Evolutionary conservation across 2,113 vertebrate genomes (phyloP).

Genomic region (Pipa parva): DNA sequence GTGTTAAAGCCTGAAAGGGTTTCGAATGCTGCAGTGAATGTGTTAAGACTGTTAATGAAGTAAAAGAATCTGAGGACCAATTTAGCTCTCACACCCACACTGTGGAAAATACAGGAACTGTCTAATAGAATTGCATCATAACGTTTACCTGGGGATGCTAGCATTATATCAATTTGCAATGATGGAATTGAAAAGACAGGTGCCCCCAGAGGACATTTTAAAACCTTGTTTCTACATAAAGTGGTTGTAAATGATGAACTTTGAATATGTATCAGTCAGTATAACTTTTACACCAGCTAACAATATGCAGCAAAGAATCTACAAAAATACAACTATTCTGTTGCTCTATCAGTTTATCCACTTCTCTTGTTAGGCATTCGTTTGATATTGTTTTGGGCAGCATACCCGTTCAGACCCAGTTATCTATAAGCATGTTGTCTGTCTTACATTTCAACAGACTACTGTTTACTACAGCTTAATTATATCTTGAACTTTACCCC

Average conservation of each 20-base stretch:
- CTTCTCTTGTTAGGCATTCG: no score
- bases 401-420: no score
- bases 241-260: slow-evolving; percentile 58
- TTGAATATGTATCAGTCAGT: slow-evolving; percentile 56
- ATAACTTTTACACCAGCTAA: no score
- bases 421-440: no score
- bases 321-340: no score
- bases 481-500: no score
- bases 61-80: slow-evolving; percentile 68
- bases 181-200: slow-evolving; percentile 67
- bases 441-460: no score
- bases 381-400: no score
- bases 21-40: slow-evolving; percentile 65
- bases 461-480: no score
- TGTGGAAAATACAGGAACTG: slow-evolving; percentile 65
- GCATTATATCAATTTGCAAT: slow-evolving; percentile 60
- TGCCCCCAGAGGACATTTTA: slow-evolving; percentile 66
- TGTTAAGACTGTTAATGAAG: slow-evolving; percentile 78
- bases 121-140: slow-evolving; percentile 69
- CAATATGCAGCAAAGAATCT: no score
- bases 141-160: slow-evolving; percentile 68
- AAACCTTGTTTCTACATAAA: slow-evolving; percentile 67
- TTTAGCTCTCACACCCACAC: slow-evolving; percentile 71
- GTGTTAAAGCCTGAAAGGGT: slow-evolving; percentile 68
- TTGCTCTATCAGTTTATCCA: no score